These are phyloP conservation scores for Martes martes DNA, from an alignment of 2,113 vertebrate genomes.

Conservation along the genomic window DNA sequence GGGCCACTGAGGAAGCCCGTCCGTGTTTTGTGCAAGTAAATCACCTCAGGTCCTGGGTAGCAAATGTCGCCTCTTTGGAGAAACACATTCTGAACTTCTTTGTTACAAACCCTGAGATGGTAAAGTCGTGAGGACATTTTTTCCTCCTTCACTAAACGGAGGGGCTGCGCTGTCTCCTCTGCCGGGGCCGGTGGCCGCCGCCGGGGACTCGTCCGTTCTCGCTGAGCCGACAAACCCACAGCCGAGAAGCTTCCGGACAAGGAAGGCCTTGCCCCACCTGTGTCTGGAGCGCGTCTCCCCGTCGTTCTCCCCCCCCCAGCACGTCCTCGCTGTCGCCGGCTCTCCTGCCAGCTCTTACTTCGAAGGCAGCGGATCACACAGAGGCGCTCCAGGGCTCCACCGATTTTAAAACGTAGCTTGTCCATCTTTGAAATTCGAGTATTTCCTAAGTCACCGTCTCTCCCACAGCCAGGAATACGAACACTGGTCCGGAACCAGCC, in stretches of 20 bases:
- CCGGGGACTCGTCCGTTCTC: not conserved
- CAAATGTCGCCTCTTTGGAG: not conserved
- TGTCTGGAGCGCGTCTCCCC: not conserved
- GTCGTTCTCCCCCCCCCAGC: not conserved
- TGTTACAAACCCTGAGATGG: not conserved
- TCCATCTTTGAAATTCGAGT: too few relatives aligned
- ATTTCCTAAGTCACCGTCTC: not conserved
- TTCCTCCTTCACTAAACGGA: not conserved
- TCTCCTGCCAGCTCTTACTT: not conserved
- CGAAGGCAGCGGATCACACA: not conserved
- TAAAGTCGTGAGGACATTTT: not conserved
- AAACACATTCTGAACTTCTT: not conserved
- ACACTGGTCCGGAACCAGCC: not conserved
- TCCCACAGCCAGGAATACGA: not conserved
- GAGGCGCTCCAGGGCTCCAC: not conserved
- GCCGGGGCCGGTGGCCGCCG: not conserved
- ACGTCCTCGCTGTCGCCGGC: rapidly evolving
- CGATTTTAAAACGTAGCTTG: not conserved
- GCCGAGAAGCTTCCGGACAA: not conserved
- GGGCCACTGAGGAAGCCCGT: not conserved
- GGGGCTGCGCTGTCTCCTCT: not conserved
- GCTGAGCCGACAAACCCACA: not conserved
- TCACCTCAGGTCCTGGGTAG: rapidly evolving
- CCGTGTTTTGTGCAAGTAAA: rapidly evolving
- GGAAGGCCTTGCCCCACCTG: rapidly evolving